Percentiles rank a stretch among this genome's conserved stretches.
Evolutionary conservation across 2,113 vertebrate genomes (phyloP).

Genomic region (Ceuthmochares aereus): DNA sequence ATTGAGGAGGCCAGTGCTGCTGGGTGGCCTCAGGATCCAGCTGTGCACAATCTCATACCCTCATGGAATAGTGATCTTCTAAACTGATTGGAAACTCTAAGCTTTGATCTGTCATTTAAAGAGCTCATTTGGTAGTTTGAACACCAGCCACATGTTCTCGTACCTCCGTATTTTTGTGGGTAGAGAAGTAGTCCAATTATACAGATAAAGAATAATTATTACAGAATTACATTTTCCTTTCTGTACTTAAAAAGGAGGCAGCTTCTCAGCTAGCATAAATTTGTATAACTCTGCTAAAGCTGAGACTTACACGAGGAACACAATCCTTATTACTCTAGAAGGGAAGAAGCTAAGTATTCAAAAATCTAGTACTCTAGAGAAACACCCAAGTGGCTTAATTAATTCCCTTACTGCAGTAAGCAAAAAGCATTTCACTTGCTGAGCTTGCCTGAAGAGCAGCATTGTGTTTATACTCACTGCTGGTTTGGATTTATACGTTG

Average conservation of each 20-base stretch:
- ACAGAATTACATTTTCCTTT: not conserved
- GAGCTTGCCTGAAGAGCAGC: not conserved
- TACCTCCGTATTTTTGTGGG: not conserved
- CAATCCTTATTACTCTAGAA: not conserved
- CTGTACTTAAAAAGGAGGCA: not conserved
- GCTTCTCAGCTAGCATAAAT: slow-evolving; percentile 12
- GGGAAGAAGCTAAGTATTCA: not conserved
- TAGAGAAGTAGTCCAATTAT: not conserved
- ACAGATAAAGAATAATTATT: not conserved
- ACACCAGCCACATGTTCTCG: not conserved
- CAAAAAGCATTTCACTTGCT: not conserved
- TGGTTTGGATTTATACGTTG: not conserved
- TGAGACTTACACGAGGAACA: not conserved
- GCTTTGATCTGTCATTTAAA: not conserved
- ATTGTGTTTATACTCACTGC: accelerated
- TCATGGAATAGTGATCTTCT: accelerated
- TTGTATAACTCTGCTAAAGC: not conserved
- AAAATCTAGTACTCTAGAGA: not conserved
- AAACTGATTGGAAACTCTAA: not conserved
- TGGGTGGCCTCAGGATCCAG: not conserved
- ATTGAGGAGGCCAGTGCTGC: not conserved
- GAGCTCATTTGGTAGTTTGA: not conserved
- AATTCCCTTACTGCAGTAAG: not conserved
- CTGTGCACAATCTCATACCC: not conserved
- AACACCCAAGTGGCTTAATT: not conserved